phyloP scores from a whole-genome alignment of 2,797 vertebrate species.

The Xenops minutus region DNA sequence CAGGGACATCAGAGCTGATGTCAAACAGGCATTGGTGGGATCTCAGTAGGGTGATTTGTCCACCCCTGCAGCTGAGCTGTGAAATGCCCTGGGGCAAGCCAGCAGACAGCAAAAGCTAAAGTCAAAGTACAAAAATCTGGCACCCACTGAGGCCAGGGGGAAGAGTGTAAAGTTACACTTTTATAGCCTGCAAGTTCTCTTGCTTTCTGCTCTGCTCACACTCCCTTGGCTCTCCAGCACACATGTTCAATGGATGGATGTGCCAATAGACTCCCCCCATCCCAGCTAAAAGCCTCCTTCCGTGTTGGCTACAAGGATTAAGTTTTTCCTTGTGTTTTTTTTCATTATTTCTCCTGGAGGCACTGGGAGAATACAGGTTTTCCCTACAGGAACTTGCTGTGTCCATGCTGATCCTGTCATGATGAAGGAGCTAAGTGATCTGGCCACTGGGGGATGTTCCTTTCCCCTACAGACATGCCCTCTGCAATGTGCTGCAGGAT shows the following conservation, averaged over 20 bases:
- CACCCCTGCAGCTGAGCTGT: background rate
- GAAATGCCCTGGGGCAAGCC: background rate
- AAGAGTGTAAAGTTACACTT: background rate
- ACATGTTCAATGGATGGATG: rapidly evolving
- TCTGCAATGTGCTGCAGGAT: background rate
- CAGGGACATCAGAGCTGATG: background rate
- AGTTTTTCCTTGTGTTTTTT: background rate
- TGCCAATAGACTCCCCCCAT: background rate
- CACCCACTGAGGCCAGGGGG: background rate
- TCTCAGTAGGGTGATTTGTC: background rate
- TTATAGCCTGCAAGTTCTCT: background rate
- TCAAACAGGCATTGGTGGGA: rapidly evolving
- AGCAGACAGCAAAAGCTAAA: background rate
- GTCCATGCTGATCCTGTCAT: background rate
- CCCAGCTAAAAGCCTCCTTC: background rate
- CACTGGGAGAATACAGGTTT: background rate
- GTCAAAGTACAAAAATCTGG: background rate
- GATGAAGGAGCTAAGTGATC: background rate
- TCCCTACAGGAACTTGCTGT: background rate
- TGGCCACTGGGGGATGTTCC: background rate
- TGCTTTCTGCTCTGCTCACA: background rate
- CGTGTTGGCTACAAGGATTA: background rate
- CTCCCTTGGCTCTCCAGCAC: background rate
- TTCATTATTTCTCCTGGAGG: background rate
- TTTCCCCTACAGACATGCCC: background rate